Base-by-base conservation (phyloP, 2,113 vertebrate species). In the Ondatra zibethicus region DNA sequence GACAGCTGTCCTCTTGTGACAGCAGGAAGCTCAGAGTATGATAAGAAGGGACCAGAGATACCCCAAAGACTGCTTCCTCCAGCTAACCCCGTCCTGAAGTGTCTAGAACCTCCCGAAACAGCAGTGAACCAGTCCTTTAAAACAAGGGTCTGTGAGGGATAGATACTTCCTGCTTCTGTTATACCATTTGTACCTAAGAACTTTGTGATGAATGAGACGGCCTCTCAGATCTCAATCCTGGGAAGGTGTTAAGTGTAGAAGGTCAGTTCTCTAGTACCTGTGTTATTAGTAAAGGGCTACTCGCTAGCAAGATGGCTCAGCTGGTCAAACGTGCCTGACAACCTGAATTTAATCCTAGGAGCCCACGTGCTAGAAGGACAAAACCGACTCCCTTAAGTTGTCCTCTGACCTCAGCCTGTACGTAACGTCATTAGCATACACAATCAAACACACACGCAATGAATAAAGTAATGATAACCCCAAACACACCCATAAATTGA, bases 211-310 rank as follows among this genome's bases (percentile, higher is more conserved):
- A 88, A 92, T 87, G 81, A 77, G 66, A 66, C 87, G 16, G 2
- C 45, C 66, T 97, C 73, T 89, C 36, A 81, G 82, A 76, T 33
- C 73, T 94, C 63, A 63, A 66, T 92, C 70, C 36, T 78, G 23
- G 33, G 33, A 78, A 91, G 16, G 42, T 19, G 5, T 77, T 77
- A 9, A 55, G 25, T 61, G 25, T 29, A 4, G 13, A 17, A 61
- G 39, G 73, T 70, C 45, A 89, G 80, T 73, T 87, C 21, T n/a
- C 36, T 4, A 66, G 27, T 87, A n/a, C 76, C 42, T 70, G n/a
- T 36, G 19, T 68, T 86, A 55, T 55, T 55, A 42, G 55, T 68
- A 75, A 93, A 77, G 29, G 45, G 3, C 36, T 91, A 72, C 39
- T 65, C 11, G 14, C 27, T 33, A 86, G 61, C 39, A 31, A 65